Base-by-base conservation (phyloP, 2,888 invertebrate genomes). In the Myopa testacea region DNA sequence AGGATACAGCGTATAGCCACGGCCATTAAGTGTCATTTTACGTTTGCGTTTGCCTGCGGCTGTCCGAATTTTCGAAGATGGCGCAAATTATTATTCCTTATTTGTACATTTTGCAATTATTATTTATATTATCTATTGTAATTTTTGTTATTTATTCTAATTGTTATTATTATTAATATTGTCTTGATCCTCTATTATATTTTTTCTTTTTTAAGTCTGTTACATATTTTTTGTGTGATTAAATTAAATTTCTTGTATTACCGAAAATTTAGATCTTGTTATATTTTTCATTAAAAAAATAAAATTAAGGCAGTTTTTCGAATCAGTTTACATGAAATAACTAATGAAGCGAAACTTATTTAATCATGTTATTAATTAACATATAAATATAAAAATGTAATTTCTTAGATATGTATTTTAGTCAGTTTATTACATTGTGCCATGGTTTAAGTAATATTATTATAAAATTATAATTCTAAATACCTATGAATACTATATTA, bases 401-500 rank as follows among this genome's bases (percentile, higher is more conserved):
- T 73, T 60, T 38, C 52, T 73, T 16, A 45, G 14, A 16, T 38
- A 60, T 73, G 62, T 65, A 50, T 50, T 75, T 37, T 67, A 68
- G 26, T 19, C 38, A 68, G 62, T 37, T 75, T 38, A 67, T 37
- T 74, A 67, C 65, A 34, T 50, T 67, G 75, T 75, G 75, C 75
- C 75, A 75, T 75, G 67, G 50, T 50, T 55, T 52, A 67, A 52
- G 38, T 65, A 55, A 67, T 26, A 26, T 26, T 26, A 26, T 26
- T 26, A 26, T 26, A 26, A 26, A 26, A 26, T 19, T 45, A 75
- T 58, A 26, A 45, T 38, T 62, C 55, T 40, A 40, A 67, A 67
- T 58, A 67, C 8, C 12, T 65, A 65, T 65, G 10, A 6, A 65
- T 65, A 65, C 14, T 65, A 65, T 12, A 38, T 34, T 67, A 45